Conservation (phyloP, 2,888 invertebrate genomes). For the Cephus nigrinus region DNA sequence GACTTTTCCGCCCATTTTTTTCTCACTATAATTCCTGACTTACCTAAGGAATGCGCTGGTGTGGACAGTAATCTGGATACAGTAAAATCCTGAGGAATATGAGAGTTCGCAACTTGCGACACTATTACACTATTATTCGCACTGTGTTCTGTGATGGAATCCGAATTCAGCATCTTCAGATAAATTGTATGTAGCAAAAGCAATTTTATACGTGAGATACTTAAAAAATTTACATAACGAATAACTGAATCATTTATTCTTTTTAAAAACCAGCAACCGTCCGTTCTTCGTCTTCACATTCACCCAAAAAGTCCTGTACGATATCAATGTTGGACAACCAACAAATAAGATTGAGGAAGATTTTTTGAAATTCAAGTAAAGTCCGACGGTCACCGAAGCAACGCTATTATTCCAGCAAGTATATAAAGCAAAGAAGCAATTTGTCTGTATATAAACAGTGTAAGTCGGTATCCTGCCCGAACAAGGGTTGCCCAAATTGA, state of each 20-base stretch:
- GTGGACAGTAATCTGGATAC: slow-evolving; percentile 60
- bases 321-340: background rate
- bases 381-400: background rate
- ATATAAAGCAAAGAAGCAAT: background rate
- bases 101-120: slow-evolving; percentile 51
- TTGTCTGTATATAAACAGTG: background rate
- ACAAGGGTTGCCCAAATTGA: slow-evolving; percentile 8
- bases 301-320: background rate
- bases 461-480: background rate
- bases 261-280: background rate
- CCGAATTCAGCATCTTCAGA: slow-evolving; percentile 49
- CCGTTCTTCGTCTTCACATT: background rate
- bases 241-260: background rate
- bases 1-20: background rate
- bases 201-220: background rate
- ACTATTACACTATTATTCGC: slow-evolving; percentile 42
- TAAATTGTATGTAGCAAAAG: background rate
- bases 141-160: slow-evolving; percentile 34
- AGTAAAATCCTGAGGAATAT: slow-evolving; percentile 62
- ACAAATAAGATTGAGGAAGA: background rate
- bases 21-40: slow-evolving; percentile 16
- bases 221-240: background rate
- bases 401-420: background rate
- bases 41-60: slow-evolving; percentile 55
- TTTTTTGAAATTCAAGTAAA: background rate